Base-by-base conservation (phyloP, 2,888 invertebrate genomes). In the Drosophila rubida region DNA sequence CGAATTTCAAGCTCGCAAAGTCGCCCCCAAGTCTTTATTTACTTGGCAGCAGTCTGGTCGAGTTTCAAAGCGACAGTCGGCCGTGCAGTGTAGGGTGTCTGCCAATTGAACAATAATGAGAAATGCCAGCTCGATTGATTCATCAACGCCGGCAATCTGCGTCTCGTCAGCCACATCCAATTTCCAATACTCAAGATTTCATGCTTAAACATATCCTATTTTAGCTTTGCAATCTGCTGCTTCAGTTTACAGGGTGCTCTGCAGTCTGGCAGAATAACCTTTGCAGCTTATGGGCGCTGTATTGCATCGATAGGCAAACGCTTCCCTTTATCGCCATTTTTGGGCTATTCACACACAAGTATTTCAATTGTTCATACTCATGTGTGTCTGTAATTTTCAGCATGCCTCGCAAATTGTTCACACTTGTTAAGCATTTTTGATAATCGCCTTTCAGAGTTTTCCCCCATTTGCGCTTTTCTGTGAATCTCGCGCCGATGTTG, bases 351-450 rank as follows among this genome's bases (percentile, higher is more conserved):
- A 16, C 45, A 27, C 32, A 30, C 23, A 39, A 4, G 16, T 19
- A 46, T 55, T 53, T 30, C 30, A 9, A 42, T 42, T 41, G 50
- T 37, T 14, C 13, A 37, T 7, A 37, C 6, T 5, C 23, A 30
- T 22, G 19, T 39, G 37, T 58, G 39, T n/a, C 16, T 46, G 44
- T 39, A 39, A 62, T 39, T 63, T 59, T 41, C 14, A 37, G 59
- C 51, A 39, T 55, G 58, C 46, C 16, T 49, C 39, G 39, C 51
- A 9, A 70, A 70, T 48, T 70, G 70, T 66, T 75, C 76, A 70
- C 74, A 75, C 76, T 74, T 70, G 51, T 70, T 71, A 41, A 46
- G 50, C 41, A 51, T 61, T 71, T 69, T 69, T 44, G 30, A 39
- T 55, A 69, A 69, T 71, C 65, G 50, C 22, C 45, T 60, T 60